Conservation (phyloP, 2,888 invertebrate genomes). For the Leptothorax acervorum region DNA sequence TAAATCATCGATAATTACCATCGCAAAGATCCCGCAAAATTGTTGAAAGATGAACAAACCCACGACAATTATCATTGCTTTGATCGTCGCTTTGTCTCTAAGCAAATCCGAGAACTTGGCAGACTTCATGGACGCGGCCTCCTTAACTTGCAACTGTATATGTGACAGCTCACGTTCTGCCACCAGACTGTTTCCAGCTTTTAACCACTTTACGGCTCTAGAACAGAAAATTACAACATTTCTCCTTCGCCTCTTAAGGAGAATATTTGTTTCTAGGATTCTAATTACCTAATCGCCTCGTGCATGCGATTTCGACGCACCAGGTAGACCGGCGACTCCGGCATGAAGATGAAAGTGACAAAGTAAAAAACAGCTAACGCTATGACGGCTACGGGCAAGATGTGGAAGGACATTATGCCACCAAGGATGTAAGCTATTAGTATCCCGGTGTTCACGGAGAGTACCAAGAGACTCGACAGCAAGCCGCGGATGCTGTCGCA, state of each 20-base stretch:
- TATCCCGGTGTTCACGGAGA: conserved; percentile 86
- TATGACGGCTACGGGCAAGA: conserved; percentile 85
- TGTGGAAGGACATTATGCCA: conserved; percentile 84
- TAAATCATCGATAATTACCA: conserved; percentile 78
- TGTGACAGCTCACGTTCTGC: conserved; percentile 78
- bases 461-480: conserved; percentile 86
- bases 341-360: conserved; percentile 85
- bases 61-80: conserved; percentile 82
- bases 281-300: conserved; percentile 83
- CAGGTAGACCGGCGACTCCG: conserved; percentile 87
- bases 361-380: conserved; percentile 84
- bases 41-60: conserved; percentile 85
- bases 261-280: neutral
- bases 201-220: conserved; percentile 80
- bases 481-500: conserved; percentile 87
- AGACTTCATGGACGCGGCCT: conserved; percentile 59
- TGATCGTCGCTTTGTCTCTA: conserved; percentile 81
- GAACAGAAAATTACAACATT: neutral
- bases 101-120: conserved; percentile 82
- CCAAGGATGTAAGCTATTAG: conserved; percentile 85
- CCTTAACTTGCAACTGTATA: conserved; percentile 76
- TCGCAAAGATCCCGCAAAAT: conserved; percentile 85
- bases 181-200: conserved; percentile 74
- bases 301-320: conserved; percentile 80
- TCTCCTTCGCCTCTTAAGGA: neutral